A percentile compares a stretch with the other conserved stretches of the same genome.
Evolutionary conservation across 2,888 invertebrate genomes (phyloP).

Genomic region (Rhagonycha lutea): DNA sequence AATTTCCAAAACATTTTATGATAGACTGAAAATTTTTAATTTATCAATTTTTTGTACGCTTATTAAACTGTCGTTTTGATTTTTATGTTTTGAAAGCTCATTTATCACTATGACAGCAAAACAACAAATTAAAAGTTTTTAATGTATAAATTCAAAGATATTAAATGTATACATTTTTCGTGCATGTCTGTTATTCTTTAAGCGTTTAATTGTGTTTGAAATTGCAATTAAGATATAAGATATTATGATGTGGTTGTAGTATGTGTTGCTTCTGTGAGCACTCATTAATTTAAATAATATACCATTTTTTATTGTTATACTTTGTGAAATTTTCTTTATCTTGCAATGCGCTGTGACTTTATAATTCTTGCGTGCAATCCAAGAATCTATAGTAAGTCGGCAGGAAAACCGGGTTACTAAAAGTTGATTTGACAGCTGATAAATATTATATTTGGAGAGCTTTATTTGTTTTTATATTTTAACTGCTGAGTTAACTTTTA

Average conservation of each 20-base stretch:
- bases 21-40: background rate
- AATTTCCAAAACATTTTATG: background rate
- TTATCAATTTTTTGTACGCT: background rate
- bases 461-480: background rate
- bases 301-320: background rate
- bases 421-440: background rate
- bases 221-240: constrained; percentile 1
- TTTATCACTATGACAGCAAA: background rate
- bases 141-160: background rate
- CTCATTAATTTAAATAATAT: background rate
- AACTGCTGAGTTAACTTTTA: background rate
- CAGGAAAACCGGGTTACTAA: background rate
- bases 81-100: background rate
- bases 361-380: background rate
- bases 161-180: background rate
- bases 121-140: background rate
- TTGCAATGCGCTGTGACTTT: background rate
- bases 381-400: background rate
- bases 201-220: background rate
- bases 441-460: background rate
- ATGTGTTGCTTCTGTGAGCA: background rate
- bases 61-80: background rate
- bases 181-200: background rate
- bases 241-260: background rate
- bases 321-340: background rate